Evolutionary conservation across 1,140 invertebrate species (phyloP).

Genomic region (Polypedilum vanderplanki): DNA sequence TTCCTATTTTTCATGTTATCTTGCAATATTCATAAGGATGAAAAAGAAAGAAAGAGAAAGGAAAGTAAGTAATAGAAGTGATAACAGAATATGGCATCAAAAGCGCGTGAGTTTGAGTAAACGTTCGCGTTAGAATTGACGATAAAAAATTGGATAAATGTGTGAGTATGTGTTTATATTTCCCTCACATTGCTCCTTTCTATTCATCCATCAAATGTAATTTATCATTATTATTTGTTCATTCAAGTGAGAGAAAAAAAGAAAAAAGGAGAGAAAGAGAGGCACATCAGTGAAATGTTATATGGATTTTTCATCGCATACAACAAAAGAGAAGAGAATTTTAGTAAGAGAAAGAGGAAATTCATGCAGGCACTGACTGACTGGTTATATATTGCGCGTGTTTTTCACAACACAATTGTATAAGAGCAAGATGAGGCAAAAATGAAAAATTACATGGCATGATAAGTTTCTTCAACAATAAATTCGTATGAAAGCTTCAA

Average conservation of each 20-base stretch:
- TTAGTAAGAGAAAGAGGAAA: too few species aligned
- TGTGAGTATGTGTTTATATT: not conserved
- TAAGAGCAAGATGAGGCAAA: not conserved
- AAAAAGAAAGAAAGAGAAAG: not conserved
- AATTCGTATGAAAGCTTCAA: not conserved
- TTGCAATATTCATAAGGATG: not conserved
- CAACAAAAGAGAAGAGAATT: not conserved
- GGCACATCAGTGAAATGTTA: too few species aligned
- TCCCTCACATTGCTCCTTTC: not conserved
- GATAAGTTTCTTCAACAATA: not conserved
- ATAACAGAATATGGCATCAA: not conserved
- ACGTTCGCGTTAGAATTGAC: not conserved
- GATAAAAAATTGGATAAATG: slow-evolving; percentile 1
- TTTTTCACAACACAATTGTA: not conserved
- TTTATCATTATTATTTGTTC: slow-evolving; percentile 29
- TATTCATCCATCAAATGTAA: slow-evolving; percentile 26
- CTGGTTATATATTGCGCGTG: slow-evolving; percentile 16
- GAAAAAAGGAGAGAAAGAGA: too few species aligned
- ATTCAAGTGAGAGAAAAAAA: slow-evolving; percentile 15
- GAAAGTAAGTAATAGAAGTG: not conserved
- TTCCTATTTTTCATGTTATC: too few species aligned
- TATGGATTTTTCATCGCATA: slow-evolving; percentile 24
- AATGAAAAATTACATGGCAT: slow-evolving; percentile 20
- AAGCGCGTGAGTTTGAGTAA: not conserved
- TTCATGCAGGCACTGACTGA: not conserved